phyloP scores from a whole-genome alignment of 2,888 invertebrate species.

The Campoplex nolae region DNA sequence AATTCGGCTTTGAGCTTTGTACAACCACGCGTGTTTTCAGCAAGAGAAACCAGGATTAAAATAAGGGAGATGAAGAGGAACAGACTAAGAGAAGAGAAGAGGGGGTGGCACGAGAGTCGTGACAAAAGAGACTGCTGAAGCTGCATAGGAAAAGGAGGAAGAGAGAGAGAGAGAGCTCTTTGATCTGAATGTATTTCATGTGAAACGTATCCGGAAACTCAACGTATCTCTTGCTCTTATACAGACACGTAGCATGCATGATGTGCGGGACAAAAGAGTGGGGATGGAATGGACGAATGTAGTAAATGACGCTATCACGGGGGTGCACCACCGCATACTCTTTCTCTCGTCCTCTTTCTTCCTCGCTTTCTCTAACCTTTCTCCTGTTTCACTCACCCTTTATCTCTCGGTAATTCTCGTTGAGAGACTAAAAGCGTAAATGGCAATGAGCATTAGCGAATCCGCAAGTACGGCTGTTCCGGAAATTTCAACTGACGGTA shows the following conservation, averaged over 20 bases:
- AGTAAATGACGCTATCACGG: constrained; percentile 35
- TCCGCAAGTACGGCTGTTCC: constrained; percentile 35
- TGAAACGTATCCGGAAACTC: constrained; percentile 60
- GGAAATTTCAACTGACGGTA: constrained; percentile 27
- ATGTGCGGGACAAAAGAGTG: constrained; percentile 7
- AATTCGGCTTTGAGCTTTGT: constrained; percentile 65
- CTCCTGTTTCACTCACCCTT: constrained; percentile 5
- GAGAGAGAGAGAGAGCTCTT: constrained; percentile 41
- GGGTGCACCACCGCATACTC: background rate
- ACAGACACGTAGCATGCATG: constrained; percentile 15
- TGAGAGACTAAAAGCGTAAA: constrained; percentile 52
- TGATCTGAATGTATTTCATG: constrained; percentile 56
- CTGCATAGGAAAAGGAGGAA: background rate
- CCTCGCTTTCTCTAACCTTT: background rate
- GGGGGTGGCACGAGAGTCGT: constrained; percentile 26
- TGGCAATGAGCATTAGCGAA: constrained; percentile 55
- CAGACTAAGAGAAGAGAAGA: background rate
- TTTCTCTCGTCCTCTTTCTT: background rate
- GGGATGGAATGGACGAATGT: constrained; percentile 1
- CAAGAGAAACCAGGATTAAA: constrained; percentile 2
- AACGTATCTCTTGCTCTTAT: constrained; percentile 25
- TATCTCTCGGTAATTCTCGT: constrained; percentile 23
- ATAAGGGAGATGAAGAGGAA: constrained; percentile 29
- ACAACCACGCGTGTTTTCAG: constrained; percentile 21
- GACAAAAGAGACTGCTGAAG: constrained; percentile 52